These are phyloP conservation scores for Papilio glaucus DNA, from an alignment of 1,140 invertebrate species.

Conservation along the genomic window DNA sequence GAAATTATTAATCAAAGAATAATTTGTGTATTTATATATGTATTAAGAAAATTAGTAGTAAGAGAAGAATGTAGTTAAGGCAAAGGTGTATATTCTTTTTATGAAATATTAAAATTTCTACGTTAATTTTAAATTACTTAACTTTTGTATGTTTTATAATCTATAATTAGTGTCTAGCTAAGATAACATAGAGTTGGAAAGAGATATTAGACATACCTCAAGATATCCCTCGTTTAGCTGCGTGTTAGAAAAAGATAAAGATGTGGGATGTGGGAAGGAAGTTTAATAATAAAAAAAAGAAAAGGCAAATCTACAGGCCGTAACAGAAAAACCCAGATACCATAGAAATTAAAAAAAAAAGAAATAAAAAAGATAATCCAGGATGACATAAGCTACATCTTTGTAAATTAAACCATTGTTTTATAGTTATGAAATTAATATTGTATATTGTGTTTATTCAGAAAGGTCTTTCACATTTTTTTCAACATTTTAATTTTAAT, in stretches of 20 bases:
- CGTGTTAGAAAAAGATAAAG: constrained; percentile 28
- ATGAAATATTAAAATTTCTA: no score
- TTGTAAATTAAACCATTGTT: neutral
- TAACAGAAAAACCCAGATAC: constrained; percentile 52
- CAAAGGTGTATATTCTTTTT: no score
- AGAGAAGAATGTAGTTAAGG: no score
- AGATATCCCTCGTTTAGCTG: neutral
- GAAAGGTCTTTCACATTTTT: no score
- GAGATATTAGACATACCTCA: neutral
- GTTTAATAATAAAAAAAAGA: constrained; percentile 37
- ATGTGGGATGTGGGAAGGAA: constrained; percentile 32
- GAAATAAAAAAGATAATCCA: constrained; percentile 30
- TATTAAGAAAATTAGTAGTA: no score
- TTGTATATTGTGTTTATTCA: no score
- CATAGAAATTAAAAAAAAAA: constrained; percentile 42
- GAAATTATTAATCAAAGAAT: no score
- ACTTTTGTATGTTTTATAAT: no score
- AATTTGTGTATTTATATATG: no score
- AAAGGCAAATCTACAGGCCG: constrained; percentile 64
- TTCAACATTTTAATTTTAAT: no score
- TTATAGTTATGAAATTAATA: neutral
- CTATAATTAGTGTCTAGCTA: no score
- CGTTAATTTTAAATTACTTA: no score
- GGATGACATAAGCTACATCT: neutral
- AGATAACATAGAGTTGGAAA: neutral